Percentiles rank a stretch among this genome's conserved stretches.
These are phyloP conservation scores for Coendou prehensilis DNA, from an alignment of 2,797 vertebrate species.

Conservation along the genomic window DNA sequence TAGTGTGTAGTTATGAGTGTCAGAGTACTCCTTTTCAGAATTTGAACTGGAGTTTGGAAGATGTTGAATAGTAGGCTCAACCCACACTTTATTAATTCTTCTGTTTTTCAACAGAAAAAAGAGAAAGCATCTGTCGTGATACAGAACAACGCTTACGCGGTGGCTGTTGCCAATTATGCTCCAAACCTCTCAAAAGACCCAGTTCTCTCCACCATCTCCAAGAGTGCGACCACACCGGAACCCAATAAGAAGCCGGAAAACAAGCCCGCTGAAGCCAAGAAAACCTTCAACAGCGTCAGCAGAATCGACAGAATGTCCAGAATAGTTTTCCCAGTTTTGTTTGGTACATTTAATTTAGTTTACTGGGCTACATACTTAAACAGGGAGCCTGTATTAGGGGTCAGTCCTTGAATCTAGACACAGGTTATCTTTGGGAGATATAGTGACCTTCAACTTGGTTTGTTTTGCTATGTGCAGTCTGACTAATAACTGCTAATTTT, in stretches of 20 bases:
- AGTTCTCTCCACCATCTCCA: slow-evolving; percentile 95
- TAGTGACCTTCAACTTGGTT: slow-evolving; percentile 89
- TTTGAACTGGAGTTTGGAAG: slow-evolving; percentile 48
- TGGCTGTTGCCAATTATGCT: slow-evolving; percentile 97
- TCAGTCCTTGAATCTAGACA: slow-evolving; percentile 94
- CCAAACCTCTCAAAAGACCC: slow-evolving; percentile 96
- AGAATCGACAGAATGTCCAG: slow-evolving; percentile 99
- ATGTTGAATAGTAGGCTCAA: not conserved
- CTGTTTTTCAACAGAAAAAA: slow-evolving; percentile 94
- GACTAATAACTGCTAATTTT: slow-evolving; percentile 97
- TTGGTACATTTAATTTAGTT: slow-evolving; percentile 97
- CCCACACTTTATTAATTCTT: slow-evolving; percentile 65
- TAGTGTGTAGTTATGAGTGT: not conserved
- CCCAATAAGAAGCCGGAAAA: slow-evolving; percentile 91
- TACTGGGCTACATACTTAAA: slow-evolving; percentile 99
- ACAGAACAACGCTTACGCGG: slow-evolving; percentile 97
- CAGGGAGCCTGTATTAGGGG: slow-evolving; percentile 97
- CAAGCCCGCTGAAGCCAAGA: slow-evolving; percentile 95
- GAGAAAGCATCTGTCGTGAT: slow-evolving; percentile 95
- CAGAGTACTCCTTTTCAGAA: slow-evolving; percentile 45
- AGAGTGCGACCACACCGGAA: slow-evolving; percentile 93
- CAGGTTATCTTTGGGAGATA: slow-evolving; percentile 84
- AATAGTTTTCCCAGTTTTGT: slow-evolving; percentile 98
- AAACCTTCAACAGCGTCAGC: slow-evolving; percentile 99
- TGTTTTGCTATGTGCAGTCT: slow-evolving; percentile 93